Base-by-base conservation (phyloP, 1,140 invertebrate species). In the Phthorimaea operculella region DNA sequence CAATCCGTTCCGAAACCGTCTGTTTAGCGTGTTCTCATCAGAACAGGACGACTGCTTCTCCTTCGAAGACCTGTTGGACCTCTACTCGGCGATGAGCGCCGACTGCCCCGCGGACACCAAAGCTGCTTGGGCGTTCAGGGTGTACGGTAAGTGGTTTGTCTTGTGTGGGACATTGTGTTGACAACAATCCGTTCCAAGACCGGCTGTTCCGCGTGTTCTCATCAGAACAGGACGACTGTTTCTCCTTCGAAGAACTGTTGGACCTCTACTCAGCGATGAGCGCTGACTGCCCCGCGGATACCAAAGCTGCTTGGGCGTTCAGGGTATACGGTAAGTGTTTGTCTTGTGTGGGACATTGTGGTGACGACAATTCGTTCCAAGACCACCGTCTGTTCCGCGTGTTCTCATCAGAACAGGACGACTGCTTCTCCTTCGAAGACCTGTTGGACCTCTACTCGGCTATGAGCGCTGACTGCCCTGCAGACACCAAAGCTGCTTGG, bases 1-100 rank as follows among this genome's bases (percentile, higher is more conserved):
- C 21, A 6, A 28, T 6, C 21, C 21, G 21, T 4, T n/a, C n/a
- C 21, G 2, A 28, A 28, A 4, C 66, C 74, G 87, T 28, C 89
- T 93, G 14, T n/a, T n/a, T n/a, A n/a, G n/a, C n/a, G n/a, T n/a
- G n/a, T 94, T 94, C 74, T 93, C 92, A 1, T 92, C 92, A 14
- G 69, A 88, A 60, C 82, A 87, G 0, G 88, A 90, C 62, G 87
- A 86, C 15, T 86, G 87, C 64, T 88, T 94, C 66, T 90, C 90
- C 0, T 93, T 94, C 67, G 91, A 94, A 65, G 91, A 94, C 64
- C 86, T 92, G 45, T 68, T 94, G n/a, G 91, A 94, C 76, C 82
- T 93, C 62, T 92, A 88, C 61, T 93, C 92, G 1, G 91, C 90
- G 3, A 91, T 94, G 84, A 91, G 90, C 33, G 83, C 89, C 42